Evolutionary conservation across 2,888 invertebrate species (phyloP), one percentile per base, ranked within the genome.

Genomic region (Proisotoma minuta): DNA sequence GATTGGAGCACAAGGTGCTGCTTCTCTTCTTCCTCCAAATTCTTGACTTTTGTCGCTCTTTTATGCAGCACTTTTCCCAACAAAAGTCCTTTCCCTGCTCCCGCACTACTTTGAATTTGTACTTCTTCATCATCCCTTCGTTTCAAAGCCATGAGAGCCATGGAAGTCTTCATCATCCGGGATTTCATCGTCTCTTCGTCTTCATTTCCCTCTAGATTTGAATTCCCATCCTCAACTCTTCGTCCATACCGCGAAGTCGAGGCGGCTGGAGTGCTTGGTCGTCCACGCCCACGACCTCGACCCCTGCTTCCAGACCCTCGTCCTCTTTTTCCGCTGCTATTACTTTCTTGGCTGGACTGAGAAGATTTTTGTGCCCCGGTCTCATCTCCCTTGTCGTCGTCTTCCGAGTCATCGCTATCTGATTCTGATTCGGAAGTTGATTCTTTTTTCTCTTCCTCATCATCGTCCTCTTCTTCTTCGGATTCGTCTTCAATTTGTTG

Each of bases 81-180:
- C 39, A 76, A 72, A 65, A 73, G 71, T 23, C 68, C 70, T 52
- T 75, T 75, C 22, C 72, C 20, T 71, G 70, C 27, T 69, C 66
- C 57, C 70, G 71, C 54, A 72, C 73, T 2, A 72, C 47, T 1
- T 71, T 73, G 1, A 64, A n/a, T n/a, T n/a, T n/a, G n/a, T n/a
- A n/a, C n/a, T n/a, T n/a, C n/a, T n/a, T n/a, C n/a, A n/a, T n/a
- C n/a, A n/a, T n/a, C n/a, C 26, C 62, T 43, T 43, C 65, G 63
- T 28, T 62, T 66, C 4, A 66, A 65, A 12, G 66, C 66, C 26
- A 64, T 60, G 4, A 63, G 59, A 1, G 66, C 58, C 66, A 66
- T 66, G 3, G 66, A 66, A 2, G 66, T 63, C 5, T 63, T 60
- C 5, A 60, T 54, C 64, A 64, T 69, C 47, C 48, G 56, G 27